phyloP scores from a whole-genome alignment of 2,113 vertebrate genomes.

The Pantherophis guttatus region DNA sequence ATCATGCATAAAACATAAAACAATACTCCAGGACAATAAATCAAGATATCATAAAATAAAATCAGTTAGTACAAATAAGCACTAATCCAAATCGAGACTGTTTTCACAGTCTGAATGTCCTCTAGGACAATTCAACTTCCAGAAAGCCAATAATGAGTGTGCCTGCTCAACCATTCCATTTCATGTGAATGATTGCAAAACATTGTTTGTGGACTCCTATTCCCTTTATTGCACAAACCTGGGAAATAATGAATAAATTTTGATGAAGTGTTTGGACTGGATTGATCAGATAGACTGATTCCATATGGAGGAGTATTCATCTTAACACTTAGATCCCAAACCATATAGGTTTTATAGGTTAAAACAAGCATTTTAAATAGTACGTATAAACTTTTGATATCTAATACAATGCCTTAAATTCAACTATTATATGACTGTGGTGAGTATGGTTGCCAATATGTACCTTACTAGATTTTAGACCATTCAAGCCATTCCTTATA shows the following conservation, averaged over 20 bases:
- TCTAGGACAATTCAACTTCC: not conserved
- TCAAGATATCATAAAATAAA: not conserved
- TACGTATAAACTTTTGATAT: not conserved
- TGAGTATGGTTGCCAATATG: not conserved
- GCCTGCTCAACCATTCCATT: not conserved
- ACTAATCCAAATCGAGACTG: not conserved
- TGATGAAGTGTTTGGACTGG: not conserved
- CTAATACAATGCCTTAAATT: not conserved
- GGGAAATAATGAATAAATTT: not conserved
- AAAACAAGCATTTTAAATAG: not conserved
- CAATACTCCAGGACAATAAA: not conserved
- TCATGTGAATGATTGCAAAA: not conserved
- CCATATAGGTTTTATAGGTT: not conserved
- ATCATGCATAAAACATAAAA: not conserved
- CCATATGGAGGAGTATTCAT: not conserved
- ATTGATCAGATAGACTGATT: not conserved
- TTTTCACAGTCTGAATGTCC: not conserved
- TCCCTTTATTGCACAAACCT: not conserved
- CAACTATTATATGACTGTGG: not conserved
- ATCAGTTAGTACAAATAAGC: not conserved
- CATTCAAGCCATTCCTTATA: not conserved
- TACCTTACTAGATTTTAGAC: not conserved
- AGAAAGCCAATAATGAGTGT: not conserved
- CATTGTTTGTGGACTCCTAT: not conserved
- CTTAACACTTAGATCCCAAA: not conserved